A percentile compares a stretch with the other conserved stretches of the same genome.
These are phyloP conservation scores for Tyto alba DNA, from an alignment of 2,113 vertebrate genomes.

Conservation along the genomic window DNA sequence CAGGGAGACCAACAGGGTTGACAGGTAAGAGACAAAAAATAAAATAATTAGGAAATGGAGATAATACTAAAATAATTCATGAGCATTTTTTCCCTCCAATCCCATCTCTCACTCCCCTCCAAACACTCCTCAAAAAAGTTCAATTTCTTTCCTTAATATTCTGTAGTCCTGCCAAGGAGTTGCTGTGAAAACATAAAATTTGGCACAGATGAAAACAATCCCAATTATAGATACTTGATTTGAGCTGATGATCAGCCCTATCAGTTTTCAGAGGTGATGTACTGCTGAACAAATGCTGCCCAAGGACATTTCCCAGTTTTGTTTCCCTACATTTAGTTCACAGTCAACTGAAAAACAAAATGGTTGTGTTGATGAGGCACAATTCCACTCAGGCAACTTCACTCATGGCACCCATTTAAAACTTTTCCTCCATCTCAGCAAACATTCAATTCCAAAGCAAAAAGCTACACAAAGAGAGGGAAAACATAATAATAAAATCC, in stretches of 20 bases:
- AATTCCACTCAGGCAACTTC: background rate
- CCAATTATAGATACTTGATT: background rate
- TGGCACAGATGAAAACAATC: background rate
- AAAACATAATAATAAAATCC: background rate
- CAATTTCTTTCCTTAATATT: background rate
- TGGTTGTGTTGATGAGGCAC: background rate
- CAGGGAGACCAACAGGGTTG: background rate
- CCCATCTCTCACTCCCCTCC: background rate
- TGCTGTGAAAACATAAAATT: background rate
- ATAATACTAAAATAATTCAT: background rate
- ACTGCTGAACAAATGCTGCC: background rate
- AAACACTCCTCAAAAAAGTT: background rate
- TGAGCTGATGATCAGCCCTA: background rate
- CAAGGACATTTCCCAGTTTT: background rate
- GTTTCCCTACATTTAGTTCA: background rate
- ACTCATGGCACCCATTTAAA: background rate
- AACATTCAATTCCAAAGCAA: background rate
- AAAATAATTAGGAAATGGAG: background rate
- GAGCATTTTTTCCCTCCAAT: background rate
- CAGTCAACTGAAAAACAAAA: background rate
- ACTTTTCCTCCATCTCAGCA: background rate
- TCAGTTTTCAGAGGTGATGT: background rate
- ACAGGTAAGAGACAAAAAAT: background rate
- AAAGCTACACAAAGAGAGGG: background rate
- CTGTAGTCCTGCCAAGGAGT: background rate